These are phyloP conservation scores for Bradypodion pumilum DNA, from an alignment of 2,797 vertebrate genomes.

Conservation along the genomic window DNA sequence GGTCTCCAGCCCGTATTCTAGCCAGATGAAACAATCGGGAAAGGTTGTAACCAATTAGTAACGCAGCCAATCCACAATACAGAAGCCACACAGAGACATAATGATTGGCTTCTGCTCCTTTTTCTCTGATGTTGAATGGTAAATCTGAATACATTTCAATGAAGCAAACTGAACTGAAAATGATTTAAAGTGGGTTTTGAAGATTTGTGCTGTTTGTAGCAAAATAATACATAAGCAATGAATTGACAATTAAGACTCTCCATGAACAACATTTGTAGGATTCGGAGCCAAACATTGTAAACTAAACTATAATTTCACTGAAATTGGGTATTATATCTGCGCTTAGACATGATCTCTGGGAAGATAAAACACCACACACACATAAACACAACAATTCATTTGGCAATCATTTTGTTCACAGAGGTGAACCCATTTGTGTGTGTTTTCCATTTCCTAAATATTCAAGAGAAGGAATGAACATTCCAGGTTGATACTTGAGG, in stretches of 20 bases:
- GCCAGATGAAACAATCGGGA: too few species aligned
- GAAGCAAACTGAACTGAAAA: neutral
- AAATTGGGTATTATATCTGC: neutral
- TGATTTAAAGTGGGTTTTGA: neutral
- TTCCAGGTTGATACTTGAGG: neutral
- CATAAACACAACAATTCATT: too few species aligned
- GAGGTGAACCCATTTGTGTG: neutral
- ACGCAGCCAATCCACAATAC: too few species aligned
- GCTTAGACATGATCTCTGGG: neutral
- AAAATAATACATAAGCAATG: neutral
- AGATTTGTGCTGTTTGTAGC: neutral
- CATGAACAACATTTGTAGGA: neutral
- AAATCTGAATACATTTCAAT: neutral
- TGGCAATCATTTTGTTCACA: neutral
- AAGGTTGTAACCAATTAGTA: too few species aligned
- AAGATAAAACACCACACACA: too few species aligned
- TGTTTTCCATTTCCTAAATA: neutral
- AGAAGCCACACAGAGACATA: neutral
- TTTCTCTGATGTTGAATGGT: neutral
- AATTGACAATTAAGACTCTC: neutral
- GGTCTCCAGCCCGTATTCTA: too few species aligned
- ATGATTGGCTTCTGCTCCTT: neutral
- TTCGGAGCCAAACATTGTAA: neutral
- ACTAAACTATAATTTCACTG: neutral
- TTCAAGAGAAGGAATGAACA: neutral